phyloP scores from a whole-genome alignment of 2,888 invertebrate species.

The Glaucopsyche alexis region DNA sequence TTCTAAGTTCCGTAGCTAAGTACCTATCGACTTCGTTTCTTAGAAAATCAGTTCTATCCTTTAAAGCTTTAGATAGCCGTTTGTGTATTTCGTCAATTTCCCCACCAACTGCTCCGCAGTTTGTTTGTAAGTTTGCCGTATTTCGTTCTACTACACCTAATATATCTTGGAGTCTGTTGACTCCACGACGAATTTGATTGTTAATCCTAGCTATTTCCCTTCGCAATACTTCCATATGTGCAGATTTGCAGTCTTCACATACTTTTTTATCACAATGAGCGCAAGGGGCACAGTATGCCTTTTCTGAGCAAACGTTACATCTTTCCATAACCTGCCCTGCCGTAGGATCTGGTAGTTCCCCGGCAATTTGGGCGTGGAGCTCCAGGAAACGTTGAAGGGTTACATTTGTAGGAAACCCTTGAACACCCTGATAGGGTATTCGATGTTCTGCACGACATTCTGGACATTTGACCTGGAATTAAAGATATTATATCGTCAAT shows the following conservation, averaged over 20 bases:
- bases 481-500: slow-evolving; percentile 21
- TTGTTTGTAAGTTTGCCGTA: slow-evolving; percentile 91
- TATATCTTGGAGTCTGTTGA: slow-evolving; percentile 94
- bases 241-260: slow-evolving; percentile 97
- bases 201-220: slow-evolving; percentile 94
- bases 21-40: slow-evolving; percentile 96
- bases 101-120: slow-evolving; percentile 93
- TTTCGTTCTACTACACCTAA: slow-evolving; percentile 92
- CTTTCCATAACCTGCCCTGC: slow-evolving; percentile 96
- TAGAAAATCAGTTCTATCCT: slow-evolving; percentile 92
- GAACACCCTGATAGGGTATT: slow-evolving; percentile 96
- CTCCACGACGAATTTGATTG: slow-evolving; percentile 92
- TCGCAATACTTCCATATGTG: slow-evolving; percentile 96
- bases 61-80: slow-evolving; percentile 91
- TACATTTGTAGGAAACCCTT: slow-evolving; percentile 97
- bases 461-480: slow-evolving; percentile 93
- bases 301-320: slow-evolving; percentile 95
- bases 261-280: slow-evolving; percentile 98
- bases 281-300: slow-evolving; percentile 92
- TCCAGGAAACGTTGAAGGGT: slow-evolving; percentile 97
- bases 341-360: slow-evolving; percentile 93
- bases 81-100: slow-evolving; percentile 96
- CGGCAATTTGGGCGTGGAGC: slow-evolving; percentile 94
- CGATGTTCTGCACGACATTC: slow-evolving; percentile 98
- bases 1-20: slow-evolving; percentile 91